Evolutionary conservation across 2,113 vertebrate species (phyloP), one percentile per base, ranked within the genome.

Genomic region (Hyla sarda): DNA sequence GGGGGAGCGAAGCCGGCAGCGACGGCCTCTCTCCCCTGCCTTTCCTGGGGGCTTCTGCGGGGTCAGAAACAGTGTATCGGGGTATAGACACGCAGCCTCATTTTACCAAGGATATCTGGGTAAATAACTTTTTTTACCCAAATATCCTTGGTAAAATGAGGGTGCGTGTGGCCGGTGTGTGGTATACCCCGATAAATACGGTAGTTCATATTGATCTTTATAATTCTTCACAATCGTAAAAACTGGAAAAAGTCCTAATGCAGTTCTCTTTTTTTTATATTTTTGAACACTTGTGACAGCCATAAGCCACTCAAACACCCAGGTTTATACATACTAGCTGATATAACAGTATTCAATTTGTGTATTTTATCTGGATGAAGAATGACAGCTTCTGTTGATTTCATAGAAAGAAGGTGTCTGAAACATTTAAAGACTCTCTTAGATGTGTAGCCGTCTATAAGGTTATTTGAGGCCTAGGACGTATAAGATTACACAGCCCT

Each of bases 401-500:
- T 76, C 28, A 32, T 50, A 58, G 72, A 48, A 75, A 73, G 72
- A n/a, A 23, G 37, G 50, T 21, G 30, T 62, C 54, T 60, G 34
- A 60, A 54, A 80, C 23, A 80, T 80, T 60, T 45, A 34, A 37
- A 84, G 82, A 12, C 16, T 17, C 82, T 65, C n/a, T 76, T 34
- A 52, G 54, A 76, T 76, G 52, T 84, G 14, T 32, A 48, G 54
- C 21, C 71, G 34, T 52, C 82, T 47, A 25, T 5, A 54, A 76
- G 72, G 82, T 84, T 76, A 84, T 84, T 76, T 76, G 65, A 76
- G 72, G 82, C 72, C 56, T 76, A 76, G 56, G 41, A 74, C 54
- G 58, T 48, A 84, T 84, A 60, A 32, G 30, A 48, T 84, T 19
- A 76, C 82, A 84, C 82, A 76, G 56, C 82, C 54, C 37, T 62